Conservation (phyloP, 2,888 invertebrate genomes). For the Augochlorella aurata region DNA sequence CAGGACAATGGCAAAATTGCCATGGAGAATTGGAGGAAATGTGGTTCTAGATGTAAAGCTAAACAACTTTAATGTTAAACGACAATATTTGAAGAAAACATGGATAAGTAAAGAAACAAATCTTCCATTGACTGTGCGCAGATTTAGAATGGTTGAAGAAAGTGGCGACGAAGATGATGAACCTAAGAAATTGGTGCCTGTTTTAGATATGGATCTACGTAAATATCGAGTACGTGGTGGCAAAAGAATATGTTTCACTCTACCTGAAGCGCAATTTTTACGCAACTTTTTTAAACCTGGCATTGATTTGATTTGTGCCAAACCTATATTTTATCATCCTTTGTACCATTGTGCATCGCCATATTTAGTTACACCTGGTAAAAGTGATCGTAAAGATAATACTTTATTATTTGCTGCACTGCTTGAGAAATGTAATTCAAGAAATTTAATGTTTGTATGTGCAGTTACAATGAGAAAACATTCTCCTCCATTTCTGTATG, state of each 20-base stretch:
- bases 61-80: constrained; percentile 48
- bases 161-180: not conserved
- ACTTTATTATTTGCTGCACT: constrained; percentile 40
- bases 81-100: constrained; percentile 51
- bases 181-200: not conserved
- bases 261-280: constrained; percentile 47
- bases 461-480: constrained; percentile 30
- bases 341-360: constrained; percentile 53
- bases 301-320: constrained; percentile 63
- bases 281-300: constrained; percentile 30
- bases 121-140: constrained; percentile 51
- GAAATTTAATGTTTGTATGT: constrained; percentile 47
- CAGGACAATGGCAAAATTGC: constrained; percentile 60
- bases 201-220: constrained; percentile 33
- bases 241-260: constrained; percentile 52
- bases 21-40: constrained; percentile 53
- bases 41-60: constrained; percentile 54
- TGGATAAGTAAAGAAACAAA: constrained; percentile 58
- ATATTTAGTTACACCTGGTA: constrained; percentile 47
- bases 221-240: constrained; percentile 42
- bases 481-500: constrained; percentile 23
- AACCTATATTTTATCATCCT: constrained; percentile 47
- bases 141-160: not conserved
- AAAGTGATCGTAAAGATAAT: constrained; percentile 48
- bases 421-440: constrained; percentile 42